A percentile compares a stretch with the other conserved stretches of the same genome.
These are phyloP conservation scores for Ctenosaura bakeri DNA, from an alignment of 2,797 vertebrate genomes.

Conservation along the genomic window DNA sequence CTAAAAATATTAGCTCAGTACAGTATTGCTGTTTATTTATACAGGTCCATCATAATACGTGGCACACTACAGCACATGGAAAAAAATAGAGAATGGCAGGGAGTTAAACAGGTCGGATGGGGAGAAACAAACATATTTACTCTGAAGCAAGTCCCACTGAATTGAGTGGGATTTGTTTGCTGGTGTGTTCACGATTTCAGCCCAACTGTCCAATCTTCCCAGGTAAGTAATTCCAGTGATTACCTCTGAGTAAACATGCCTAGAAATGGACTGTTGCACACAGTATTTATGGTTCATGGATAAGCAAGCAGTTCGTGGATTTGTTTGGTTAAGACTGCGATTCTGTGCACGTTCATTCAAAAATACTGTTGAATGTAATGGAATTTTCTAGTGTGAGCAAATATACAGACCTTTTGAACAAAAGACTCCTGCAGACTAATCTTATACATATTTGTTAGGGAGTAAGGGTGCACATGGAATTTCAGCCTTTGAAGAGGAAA, in stretches of 20 bases:
- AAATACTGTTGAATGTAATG: background rate
- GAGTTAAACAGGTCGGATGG: background rate
- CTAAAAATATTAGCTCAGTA: too few relatives aligned
- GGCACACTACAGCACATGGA: background rate
- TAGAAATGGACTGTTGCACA: background rate
- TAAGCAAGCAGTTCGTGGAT: background rate
- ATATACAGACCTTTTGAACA: background rate
- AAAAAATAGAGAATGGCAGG: background rate
- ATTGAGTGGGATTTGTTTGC: too few relatives aligned
- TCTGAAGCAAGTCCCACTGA: too few relatives aligned
- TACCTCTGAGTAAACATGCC: background rate
- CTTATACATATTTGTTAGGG: background rate
- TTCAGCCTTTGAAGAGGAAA: background rate
- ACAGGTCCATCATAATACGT: background rate
- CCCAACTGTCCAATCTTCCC: background rate
- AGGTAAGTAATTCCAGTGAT: background rate
- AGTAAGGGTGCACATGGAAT: background rate
- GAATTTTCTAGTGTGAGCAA: background rate
- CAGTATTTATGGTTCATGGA: too few relatives aligned
- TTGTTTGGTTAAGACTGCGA: constrained; percentile 3
- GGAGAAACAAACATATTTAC: background rate
- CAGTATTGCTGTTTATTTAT: background rate
- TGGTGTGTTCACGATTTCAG: background rate
- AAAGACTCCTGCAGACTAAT: background rate
- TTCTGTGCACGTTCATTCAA: background rate